Conservation (phyloP, 2,113 vertebrate species). For the Amia ocellicauda region DNA sequence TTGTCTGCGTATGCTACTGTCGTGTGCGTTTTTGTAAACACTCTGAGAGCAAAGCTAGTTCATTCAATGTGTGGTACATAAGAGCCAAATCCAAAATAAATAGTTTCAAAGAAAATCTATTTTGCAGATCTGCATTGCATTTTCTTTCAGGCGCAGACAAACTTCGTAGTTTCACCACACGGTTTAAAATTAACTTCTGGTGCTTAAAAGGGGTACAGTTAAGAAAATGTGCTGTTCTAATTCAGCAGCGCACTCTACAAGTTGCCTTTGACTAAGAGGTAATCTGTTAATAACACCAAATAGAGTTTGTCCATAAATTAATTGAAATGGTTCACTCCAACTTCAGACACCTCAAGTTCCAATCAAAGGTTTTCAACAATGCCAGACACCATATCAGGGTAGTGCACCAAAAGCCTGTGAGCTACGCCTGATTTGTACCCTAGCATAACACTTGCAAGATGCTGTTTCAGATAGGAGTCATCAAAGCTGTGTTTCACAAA, state of each 20-base stretch:
- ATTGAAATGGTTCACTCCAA: slow-evolving; percentile 6
- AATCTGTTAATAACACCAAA: slow-evolving; percentile 3
- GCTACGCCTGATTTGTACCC: not conserved
- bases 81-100: not conserved
- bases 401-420: not conserved
- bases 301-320: slow-evolving; percentile 3
- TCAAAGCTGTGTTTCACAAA: slow-evolving; percentile 5
- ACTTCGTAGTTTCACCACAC: too few relatives aligned
- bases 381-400: slow-evolving; percentile 1
- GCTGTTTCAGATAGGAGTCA: slow-evolving; percentile 4
- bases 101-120: not conserved
- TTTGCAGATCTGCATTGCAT: too few relatives aligned
- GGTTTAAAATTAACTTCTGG: too few relatives aligned
- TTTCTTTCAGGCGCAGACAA: too few relatives aligned
- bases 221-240: slow-evolving; percentile 5
- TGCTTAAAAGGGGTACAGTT: not conserved
- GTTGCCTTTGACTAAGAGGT: slow-evolving; percentile 2
- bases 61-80: slow-evolving; percentile 7
- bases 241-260: slow-evolving; percentile 11
- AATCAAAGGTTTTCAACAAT: not conserved
- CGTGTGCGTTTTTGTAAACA: slow-evolving; percentile 8
- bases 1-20: not conserved
- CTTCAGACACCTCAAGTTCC: not conserved
- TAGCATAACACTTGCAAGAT: slow-evolving; percentile 1
- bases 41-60: not conserved